Base-by-base conservation (phyloP, 2,113 vertebrate species). In the Seriola dumerili region DNA sequence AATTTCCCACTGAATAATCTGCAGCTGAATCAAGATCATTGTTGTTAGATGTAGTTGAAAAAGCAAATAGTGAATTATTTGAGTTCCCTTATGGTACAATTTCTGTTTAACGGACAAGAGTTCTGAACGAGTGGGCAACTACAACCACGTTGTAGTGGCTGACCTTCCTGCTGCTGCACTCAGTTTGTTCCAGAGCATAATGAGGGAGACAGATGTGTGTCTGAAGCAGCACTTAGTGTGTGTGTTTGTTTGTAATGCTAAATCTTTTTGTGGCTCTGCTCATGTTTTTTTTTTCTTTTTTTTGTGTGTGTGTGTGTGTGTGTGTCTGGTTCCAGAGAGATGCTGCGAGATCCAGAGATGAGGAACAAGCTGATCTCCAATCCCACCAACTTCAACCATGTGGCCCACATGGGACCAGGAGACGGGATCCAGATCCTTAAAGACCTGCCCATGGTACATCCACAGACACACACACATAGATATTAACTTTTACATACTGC, bases 301-400 rank as follows among this genome's bases (percentile, higher is more conserved):
- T n/a, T n/a, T n/a, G 29, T 21, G 19, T 21, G 2, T 21, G 8
- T 46, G 6, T 50, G 46, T 50, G 1, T 69, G 3, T 81, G 19
- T 80, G 7, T 72, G 13, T 66, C 54, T 95, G 42, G 90, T 93
- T 96, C 40, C 92, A 99, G 98, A 94, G 98, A 99, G 94, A 99
- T 99, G 97, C 96, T 99, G 63, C 96, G 97, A 7, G 98, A 99
- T 91, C 98, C 98, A 54, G 98, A 99, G 95, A 99, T 98, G 97
- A 97, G 98, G 95, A 99, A 97, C 95, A 99, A 99, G 92, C 96
- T 99, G 89, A 99, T 99, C 95, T 99, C 98, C 94, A 99, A 99
- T 91, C 98, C 98, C 88, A 99, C 97, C 93, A 99, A 99, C 96
- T 99, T 99, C 95, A 99, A 99, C 96, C 98, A 99, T 66, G 98